Evolutionary conservation across 1,140 invertebrate genomes (phyloP), one percentile per base, ranked within the genome.

Genomic region (Latrodectus geometricus): DNA sequence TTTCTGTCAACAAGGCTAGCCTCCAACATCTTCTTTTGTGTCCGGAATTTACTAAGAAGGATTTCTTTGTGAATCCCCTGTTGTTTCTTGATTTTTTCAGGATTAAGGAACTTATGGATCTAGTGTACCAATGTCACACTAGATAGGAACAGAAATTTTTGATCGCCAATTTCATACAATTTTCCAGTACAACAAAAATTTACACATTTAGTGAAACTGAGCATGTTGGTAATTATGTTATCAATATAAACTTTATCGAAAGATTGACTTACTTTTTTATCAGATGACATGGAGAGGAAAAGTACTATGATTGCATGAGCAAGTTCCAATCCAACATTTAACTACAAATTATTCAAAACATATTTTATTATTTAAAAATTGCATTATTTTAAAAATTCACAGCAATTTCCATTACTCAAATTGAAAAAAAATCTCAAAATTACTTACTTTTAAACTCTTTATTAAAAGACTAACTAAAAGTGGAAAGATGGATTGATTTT

Each of bases 241-340:
- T 20, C 68, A 80, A 68, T 21, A n/a, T 3, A 35, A 65, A 23
- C 11, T 35, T 35, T 15, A 35, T 35, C 1, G 5, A 3, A 35
- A 5, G 35, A 35, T 35, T 35, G 56, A 75, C 69, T 79, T 88
- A 87, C 88, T 65, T 88, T 75, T 65, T 77, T 77, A 52, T 78
- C 52, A 21, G 84, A 48, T 14, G 86, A 61, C 56, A 88, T 75
- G 8, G 86, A 72, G 9, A 88, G 48, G 23, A 88, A 87, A 23
- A 88, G 69, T 17, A 74, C 81, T 9, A 88, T 70, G 11, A 88
- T 87, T 5, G 74, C n/a, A 73, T 87, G 86, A 52, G 84, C 48
- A 7, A 88, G 48, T 61, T 81, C 78, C 17, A 80, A 23, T 65
- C 77, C 88, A 73, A 56, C 68, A 20, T 82, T 68, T 14, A 87